Base-by-base conservation (phyloP, 2,797 vertebrate species). In the Buphagus erythrorhynchus region DNA sequence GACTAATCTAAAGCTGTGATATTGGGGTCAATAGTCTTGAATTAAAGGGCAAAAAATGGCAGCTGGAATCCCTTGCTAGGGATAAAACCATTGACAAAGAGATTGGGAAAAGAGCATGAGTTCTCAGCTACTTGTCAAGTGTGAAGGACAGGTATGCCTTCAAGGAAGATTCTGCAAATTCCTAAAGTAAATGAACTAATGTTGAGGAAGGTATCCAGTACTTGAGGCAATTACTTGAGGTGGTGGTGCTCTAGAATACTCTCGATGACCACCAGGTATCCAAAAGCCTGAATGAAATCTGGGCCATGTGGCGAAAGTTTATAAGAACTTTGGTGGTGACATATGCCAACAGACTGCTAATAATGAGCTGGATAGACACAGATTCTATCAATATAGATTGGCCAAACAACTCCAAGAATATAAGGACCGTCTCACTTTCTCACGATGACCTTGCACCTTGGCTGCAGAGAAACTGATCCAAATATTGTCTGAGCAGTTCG, bases 251-350 rank as follows among this genome's bases (percentile, higher is more conserved):
- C 8, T 38, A 0, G 33, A 29, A n/a, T 16, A 38, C 13, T 9
- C 4, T 61, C 2, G 0, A 33, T 66, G 17, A 35, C 19, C 7
- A 58, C 1, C 9, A 54, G 8, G 3, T 58, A 15, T 35, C 14
- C 16, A 48, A 55, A 87, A 40, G 11, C n/a, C n/a, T 63, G 16
- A 6, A 75, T 52, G 22, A 84, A 63, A 13, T 18, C 29, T 54
- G 6, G 2, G 36, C 15, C 1, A 1, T 1, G 13, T 38, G 24
- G 8, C 0, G 0, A 7, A 73, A 51, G 11, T 51, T 85, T 28
- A 1, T 58, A 49, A 2, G 6, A 31, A 40, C 3, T 67, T 36
- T 11, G 12, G 8, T 1, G 1, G 17, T 13, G 9, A 42, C 31
- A 15, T 20, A 59, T 15, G 13, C 11, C 40, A 66, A n/a, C 26